phyloP scores from a whole-genome alignment of 2,888 invertebrate genomes.

The Leptinotarsa peninsularis region DNA sequence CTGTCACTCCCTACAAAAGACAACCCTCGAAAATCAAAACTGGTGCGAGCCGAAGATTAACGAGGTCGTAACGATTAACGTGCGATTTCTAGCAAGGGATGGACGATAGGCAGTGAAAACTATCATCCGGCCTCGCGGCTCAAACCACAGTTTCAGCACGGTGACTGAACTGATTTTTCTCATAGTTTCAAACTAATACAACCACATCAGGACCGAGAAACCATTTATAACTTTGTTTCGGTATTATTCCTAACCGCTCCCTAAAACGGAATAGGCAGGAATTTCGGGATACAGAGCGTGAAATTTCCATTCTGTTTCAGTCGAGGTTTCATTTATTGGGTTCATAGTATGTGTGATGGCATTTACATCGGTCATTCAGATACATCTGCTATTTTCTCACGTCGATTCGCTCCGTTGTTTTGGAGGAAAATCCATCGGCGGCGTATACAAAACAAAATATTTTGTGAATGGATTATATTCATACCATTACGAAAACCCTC shows the following conservation, averaged over 20 bases:
- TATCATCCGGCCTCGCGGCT: no score
- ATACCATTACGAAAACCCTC: no score
- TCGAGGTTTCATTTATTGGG: conserved; percentile 1
- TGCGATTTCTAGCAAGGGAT: no score
- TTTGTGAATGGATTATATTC: no score
- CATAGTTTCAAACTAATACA: background rate
- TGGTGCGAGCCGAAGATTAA: no score
- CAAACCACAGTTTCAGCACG: no score
- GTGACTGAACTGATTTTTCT: background rate
- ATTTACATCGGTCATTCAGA: conserved; percentile 4
- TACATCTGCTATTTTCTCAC: conserved; percentile 16
- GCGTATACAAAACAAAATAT: background rate
- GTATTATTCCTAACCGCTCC: background rate
- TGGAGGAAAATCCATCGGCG: background rate
- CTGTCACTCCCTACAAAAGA: no score
- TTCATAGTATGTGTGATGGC: conserved; percentile 4
- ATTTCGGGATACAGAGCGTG: background rate
- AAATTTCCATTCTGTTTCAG: conserved; percentile 11
- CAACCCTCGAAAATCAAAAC: no score
- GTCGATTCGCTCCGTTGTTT: background rate
- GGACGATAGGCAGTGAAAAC: no score
- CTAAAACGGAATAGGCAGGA: background rate
- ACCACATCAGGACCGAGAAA: background rate
- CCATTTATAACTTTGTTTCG: background rate
- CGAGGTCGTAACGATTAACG: no score